Evolutionary conservation across 1,140 invertebrate species (phyloP).

Genomic region (Odontomachus brunneus): DNA sequence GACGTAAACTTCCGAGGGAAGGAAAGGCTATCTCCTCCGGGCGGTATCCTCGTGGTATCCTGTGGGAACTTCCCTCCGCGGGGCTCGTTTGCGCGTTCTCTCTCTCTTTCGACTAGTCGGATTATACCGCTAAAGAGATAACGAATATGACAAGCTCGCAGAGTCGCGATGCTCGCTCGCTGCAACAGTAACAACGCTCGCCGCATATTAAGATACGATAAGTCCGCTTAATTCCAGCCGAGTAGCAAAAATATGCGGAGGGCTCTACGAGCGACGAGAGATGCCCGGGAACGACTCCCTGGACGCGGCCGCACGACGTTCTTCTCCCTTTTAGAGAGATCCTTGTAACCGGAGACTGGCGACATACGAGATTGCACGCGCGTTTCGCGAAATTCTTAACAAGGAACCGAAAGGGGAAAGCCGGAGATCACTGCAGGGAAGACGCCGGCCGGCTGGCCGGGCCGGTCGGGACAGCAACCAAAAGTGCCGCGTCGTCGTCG

Average conservation of each 20-base stretch:
- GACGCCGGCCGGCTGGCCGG: neutral
- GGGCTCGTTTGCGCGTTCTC: neutral
- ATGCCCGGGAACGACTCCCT: neutral
- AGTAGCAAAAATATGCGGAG: conserved; percentile 33
- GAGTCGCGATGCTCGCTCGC: neutral
- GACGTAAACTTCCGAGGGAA: conserved; percentile 43
- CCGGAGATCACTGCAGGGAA: conserved; percentile 30
- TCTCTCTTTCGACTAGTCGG: conserved; percentile 35
- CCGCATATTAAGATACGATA: conserved; percentile 34
- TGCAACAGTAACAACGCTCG: conserved; percentile 31
- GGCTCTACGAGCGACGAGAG: neutral
- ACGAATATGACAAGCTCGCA: conserved; percentile 40
- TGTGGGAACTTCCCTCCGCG: conserved; percentile 58
- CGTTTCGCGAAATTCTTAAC: conserved; percentile 64
- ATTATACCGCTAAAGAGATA: conserved; percentile 55
- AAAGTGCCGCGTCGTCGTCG: conserved; percentile 68
- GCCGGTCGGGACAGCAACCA: conserved; percentile 23
- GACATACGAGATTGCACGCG: conserved; percentile 55
- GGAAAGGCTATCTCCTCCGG: conserved; percentile 16
- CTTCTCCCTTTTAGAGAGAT: conserved; percentile 61
- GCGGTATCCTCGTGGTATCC: conserved; percentile 33
- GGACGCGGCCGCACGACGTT: conserved; percentile 30
- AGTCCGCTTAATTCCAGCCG: conserved; percentile 47
- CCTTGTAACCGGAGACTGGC: conserved; percentile 52
- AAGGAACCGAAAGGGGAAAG: conserved; percentile 53